Base-by-base conservation (phyloP, 1,140 invertebrate genomes). In the Drosophila pseudoananassae region DNA sequence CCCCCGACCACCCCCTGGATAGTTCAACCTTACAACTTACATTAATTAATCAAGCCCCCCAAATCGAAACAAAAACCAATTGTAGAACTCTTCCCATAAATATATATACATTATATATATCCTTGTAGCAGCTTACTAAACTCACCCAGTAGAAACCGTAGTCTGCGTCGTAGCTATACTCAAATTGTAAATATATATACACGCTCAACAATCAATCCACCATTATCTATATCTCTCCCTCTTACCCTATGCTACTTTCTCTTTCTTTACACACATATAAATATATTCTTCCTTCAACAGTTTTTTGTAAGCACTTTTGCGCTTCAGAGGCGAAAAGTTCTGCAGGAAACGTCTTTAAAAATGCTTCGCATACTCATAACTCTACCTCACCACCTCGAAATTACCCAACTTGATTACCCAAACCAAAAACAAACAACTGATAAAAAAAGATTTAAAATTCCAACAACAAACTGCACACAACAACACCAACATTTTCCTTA, bases 341-440 rank as follows among this genome's bases (percentile, higher is more conserved):
- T 71, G 81, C 61, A 85, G 71, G 84, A 75, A 68, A 66, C 63
- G 25, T 66, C 63, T 65, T 66, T 64, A 45, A 80, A 72, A 81
- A 79, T 60, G 88, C 88, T 90, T 90, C 73, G 88, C 88, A 90
- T 90, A 90, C 80, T 90, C 88, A 90, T 84, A 74, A 74, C 72
- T 77, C 66, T 70, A 65, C 73, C 64, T 66, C 76, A 76, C 68
- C 70, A 79, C 46, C 75, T 29, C 57, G 43, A 89, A 27, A 27
- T 27, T 27, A 27, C 25, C 25, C 25, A 27, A 83, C 60, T 47
- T 61, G 60, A 60, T 17, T 54, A 70, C 54, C 23, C 43, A 36
- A 60, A 69, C 14, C 51, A 73, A 52, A 60, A 50, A 20, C 23
- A 51, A 61, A 71, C 10, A 38, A 4, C 29, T 29, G 52, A 27